These are phyloP conservation scores for Typhlichthys eigenmanni DNA, from an alignment of 2,797 vertebrate genomes.

Conservation along the genomic window DNA sequence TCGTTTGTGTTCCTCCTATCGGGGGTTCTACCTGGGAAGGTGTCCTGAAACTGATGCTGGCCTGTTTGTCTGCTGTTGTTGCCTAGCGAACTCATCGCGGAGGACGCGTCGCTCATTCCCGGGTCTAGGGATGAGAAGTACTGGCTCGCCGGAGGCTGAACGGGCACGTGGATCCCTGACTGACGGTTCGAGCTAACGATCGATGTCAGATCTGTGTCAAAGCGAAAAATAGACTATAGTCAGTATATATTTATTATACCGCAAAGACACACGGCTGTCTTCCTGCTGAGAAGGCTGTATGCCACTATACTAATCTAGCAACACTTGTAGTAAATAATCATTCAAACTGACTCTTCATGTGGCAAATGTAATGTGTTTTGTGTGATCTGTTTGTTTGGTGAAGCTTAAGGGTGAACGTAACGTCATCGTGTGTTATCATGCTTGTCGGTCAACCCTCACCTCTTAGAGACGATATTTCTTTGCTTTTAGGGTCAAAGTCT, in stretches of 20 bases:
- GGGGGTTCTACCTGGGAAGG: conserved; percentile 91
- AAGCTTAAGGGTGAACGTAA: too few relatives aligned
- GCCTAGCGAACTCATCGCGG: conserved; percentile 92
- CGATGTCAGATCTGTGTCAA: conserved; percentile 93
- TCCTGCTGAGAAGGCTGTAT: conserved; percentile 5
- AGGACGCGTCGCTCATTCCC: conserved; percentile 88
- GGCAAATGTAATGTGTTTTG: too few relatives aligned
- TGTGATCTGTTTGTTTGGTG: too few relatives aligned
- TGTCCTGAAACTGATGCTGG: conserved; percentile 99
- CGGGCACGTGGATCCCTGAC: conserved; percentile 86
- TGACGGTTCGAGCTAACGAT: conserved; percentile 91
- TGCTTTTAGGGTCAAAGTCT: conserved; percentile 93
- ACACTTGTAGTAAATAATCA: neutral
- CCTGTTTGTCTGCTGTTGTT: conserved; percentile 88
- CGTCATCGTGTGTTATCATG: too few relatives aligned
- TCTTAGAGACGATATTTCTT: conserved; percentile 90
- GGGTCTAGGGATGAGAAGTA: conserved; percentile 96
- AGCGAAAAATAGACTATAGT: conserved; percentile 68
- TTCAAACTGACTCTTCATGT: too few relatives aligned
- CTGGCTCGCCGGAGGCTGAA: conserved; percentile 88
- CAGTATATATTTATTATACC: conserved; percentile 40
- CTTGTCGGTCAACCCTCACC: conserved; percentile 73
- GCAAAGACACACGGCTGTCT: conserved; percentile 31
- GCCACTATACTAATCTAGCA: conserved; percentile 1
- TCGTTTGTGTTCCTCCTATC: conserved; percentile 36